A percentile compares a stretch with the other conserved stretches of the same genome.
Conservation (phyloP, 2,888 invertebrate genomes). For the Ganaspis brasiliensis region DNA sequence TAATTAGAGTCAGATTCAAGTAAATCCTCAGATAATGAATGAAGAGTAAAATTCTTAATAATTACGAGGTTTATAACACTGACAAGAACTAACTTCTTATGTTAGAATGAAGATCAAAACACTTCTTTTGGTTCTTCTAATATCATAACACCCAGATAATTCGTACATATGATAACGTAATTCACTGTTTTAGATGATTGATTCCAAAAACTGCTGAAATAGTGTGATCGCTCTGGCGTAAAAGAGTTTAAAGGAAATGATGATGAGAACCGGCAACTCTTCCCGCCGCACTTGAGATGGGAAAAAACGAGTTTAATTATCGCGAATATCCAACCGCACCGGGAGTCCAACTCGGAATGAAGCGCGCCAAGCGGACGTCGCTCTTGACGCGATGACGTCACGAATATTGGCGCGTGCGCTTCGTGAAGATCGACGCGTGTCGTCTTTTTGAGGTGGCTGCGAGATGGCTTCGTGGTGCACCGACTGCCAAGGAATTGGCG, state of each 20-base stretch:
- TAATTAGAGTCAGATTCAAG: background rate
- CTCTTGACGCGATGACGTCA: slow-evolving; percentile 50
- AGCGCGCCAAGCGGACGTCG: slow-evolving; percentile 58
- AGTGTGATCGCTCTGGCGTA: slow-evolving; percentile 14
- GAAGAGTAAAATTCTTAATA: background rate
- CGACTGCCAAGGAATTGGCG: slow-evolving; percentile 19
- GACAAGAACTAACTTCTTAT: background rate
- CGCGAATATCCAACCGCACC: slow-evolving; percentile 65
- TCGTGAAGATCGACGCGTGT: slow-evolving; percentile 55
- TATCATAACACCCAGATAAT: background rate
- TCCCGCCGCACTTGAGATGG: slow-evolving; percentile 19
- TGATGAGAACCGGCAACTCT: slow-evolving; percentile 17
- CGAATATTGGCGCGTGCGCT: slow-evolving; percentile 61
- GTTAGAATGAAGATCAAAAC: background rate
- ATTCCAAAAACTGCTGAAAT: background rate
- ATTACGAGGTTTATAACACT: background rate
- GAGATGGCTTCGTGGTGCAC: slow-evolving; percentile 41
- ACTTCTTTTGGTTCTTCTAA: background rate
- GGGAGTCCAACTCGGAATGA: slow-evolving; percentile 73
- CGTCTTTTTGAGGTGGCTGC: slow-evolving; percentile 49
- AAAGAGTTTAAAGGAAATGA: background rate
- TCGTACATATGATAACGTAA: background rate
- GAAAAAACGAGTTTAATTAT: slow-evolving; percentile 50
- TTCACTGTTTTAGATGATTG: slow-evolving; percentile 8
- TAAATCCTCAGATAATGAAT: slow-evolving; percentile 20